Conservation (phyloP, 2,113 vertebrate genomes). For the Alosa alosa region DNA sequence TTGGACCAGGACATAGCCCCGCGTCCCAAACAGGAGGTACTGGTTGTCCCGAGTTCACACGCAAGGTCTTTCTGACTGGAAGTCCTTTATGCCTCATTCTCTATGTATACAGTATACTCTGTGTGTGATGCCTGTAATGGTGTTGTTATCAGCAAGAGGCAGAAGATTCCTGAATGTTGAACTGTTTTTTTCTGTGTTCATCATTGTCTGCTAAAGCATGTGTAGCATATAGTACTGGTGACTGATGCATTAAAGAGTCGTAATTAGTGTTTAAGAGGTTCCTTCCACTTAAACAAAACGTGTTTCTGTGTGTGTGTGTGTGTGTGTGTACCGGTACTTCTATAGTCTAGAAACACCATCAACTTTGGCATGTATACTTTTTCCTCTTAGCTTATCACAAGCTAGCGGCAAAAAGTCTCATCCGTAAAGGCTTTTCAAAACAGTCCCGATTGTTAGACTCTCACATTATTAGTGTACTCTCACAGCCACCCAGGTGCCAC, state of each 20-base stretch:
- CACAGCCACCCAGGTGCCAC: neutral
- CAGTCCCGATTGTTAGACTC: neutral
- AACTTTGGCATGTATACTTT: neutral
- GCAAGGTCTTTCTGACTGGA: neutral
- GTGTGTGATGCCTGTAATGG: neutral
- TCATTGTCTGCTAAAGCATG: neutral
- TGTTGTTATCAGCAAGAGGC: neutral
- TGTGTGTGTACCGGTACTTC: neutral
- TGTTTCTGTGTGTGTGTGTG: neutral
- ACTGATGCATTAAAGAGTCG: neutral
- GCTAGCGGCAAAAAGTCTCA: neutral
- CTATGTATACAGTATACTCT: neutral
- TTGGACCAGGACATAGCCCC: constrained; percentile 91
- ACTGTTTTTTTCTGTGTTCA: neutral
- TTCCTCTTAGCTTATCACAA: neutral
- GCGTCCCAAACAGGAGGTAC: constrained; percentile 98
- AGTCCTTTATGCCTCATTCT: neutral
- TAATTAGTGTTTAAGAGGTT: neutral
- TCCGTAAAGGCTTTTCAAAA: neutral
- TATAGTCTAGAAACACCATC: neutral
- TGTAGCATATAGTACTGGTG: neutral
- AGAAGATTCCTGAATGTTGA: neutral
- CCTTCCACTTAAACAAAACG: constrained; percentile 3
- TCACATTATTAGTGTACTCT: neutral
- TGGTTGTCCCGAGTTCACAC: constrained; percentile 47